phyloP scores from a whole-genome alignment of 2,797 vertebrate genomes.

The Falco biarmicus region DNA sequence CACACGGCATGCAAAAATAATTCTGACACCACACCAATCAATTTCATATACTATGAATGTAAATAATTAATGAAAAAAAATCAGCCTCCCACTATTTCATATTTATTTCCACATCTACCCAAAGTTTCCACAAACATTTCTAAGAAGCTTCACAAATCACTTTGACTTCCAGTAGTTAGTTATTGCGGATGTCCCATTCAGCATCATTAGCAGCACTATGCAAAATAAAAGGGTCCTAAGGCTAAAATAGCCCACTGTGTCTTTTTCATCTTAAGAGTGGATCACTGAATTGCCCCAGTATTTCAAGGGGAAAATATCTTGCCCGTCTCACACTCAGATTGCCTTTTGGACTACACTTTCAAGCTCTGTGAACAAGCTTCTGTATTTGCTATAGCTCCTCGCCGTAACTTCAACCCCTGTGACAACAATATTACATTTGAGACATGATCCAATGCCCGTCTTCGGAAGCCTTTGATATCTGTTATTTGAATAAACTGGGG shows the following conservation, averaged over 20 bases:
- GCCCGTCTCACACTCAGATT: background rate
- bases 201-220: background rate
- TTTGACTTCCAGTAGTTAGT: background rate
- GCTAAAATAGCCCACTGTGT: background rate
- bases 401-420: background rate
- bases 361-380: background rate
- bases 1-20: accelerated
- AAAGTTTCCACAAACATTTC: background rate
- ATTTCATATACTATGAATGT: background rate
- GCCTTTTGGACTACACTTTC: background rate
- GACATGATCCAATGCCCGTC: accelerated
- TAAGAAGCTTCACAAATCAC: background rate
- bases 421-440: accelerated
- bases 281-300: background rate
- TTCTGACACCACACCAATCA: background rate
- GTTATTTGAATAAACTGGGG: accelerated
- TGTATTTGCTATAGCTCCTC: background rate
- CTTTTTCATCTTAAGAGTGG: background rate
- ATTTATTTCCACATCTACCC: background rate
- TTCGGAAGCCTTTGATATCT: background rate
- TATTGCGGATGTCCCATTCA: background rate
- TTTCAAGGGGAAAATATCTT: background rate
- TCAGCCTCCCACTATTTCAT: background rate
- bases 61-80: background rate
- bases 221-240: background rate